Conservation (phyloP, 2,888 invertebrate species). For the Belgica antarctica region DNA sequence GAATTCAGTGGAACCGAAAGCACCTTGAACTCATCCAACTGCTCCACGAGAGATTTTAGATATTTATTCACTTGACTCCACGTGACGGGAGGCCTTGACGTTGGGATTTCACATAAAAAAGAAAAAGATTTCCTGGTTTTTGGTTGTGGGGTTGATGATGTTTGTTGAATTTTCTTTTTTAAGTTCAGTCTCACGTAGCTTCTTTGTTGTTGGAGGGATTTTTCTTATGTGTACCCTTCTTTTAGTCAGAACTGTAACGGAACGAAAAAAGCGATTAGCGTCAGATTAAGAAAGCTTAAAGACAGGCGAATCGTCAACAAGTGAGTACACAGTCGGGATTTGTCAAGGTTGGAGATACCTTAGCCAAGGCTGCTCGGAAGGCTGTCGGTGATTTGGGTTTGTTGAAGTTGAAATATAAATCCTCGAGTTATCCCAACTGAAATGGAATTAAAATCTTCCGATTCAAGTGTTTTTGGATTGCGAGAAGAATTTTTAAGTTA, state of each 20-base stretch:
- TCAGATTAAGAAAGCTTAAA: background rate
- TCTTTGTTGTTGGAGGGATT: background rate
- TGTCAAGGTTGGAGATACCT: too few relatives aligned
- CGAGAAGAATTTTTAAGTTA: too few relatives aligned
- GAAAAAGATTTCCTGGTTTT: background rate
- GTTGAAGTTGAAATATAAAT: too few relatives aligned
- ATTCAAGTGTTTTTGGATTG: too few relatives aligned
- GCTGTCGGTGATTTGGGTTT: too few relatives aligned
- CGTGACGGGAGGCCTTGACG: background rate
- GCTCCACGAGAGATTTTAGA: too few relatives aligned
- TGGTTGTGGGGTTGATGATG: conserved; percentile 9
- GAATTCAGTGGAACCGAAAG: background rate
- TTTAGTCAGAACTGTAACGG: conserved; percentile 13
- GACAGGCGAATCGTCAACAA: background rate
- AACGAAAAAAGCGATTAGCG: background rate
- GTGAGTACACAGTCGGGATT: too few relatives aligned
- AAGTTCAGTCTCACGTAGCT: conserved; percentile 25
- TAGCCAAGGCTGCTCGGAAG: too few relatives aligned
- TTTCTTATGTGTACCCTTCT: background rate
- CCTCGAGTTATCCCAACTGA: too few relatives aligned
- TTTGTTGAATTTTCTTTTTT: conserved; percentile 2
- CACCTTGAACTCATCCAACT: background rate
- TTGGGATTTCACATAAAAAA: conserved; percentile 2
- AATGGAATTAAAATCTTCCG: too few relatives aligned
- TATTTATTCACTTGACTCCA: background rate